Conservation (phyloP, 2,888 invertebrate genomes). For the Tenodera sinensis region DNA sequence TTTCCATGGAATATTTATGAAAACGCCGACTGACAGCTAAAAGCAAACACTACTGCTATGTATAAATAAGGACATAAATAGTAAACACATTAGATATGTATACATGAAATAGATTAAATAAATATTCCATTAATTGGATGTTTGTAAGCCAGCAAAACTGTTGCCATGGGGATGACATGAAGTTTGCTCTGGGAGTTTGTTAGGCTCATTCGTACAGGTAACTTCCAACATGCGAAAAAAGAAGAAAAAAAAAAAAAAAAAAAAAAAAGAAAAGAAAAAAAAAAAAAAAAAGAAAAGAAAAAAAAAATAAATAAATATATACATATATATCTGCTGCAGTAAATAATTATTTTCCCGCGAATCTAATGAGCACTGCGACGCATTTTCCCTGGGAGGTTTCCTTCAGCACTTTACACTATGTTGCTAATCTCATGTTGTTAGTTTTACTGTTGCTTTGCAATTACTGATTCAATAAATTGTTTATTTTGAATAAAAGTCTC, state of each 20-base stretch:
- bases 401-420: background rate
- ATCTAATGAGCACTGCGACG: background rate
- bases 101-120: background rate
- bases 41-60: background rate
- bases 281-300: no score
- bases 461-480: no score
- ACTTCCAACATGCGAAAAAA: background rate
- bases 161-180: background rate
- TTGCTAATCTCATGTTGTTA: background rate
- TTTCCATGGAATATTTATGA: background rate
- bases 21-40: background rate
- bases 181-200: background rate
- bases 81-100: background rate
- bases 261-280: no score
- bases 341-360: background rate
- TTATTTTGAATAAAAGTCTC: no score
- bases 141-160: background rate
- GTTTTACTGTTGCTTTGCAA: no score
- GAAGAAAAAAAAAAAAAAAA: no score
- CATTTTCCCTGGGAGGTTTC: background rate
- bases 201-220: background rate
- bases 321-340: background rate
- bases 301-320: no score
- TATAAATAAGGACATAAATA: background rate
- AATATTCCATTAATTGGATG: background rate